Evolutionary conservation across 2,888 invertebrate genomes (phyloP).

Genomic region (Eupithecia centaureata): DNA sequence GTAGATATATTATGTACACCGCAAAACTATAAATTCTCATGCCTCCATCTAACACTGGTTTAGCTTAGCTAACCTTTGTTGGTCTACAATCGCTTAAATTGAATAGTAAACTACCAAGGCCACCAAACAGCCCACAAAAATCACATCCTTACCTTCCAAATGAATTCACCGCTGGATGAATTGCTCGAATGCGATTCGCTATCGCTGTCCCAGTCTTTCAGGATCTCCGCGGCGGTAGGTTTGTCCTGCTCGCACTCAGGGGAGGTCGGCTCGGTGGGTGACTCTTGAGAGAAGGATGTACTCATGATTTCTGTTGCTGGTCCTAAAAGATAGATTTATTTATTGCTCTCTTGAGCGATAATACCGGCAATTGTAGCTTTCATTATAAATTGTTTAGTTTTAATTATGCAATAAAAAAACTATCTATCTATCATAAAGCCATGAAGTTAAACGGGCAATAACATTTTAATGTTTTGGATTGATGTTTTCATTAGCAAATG

Average conservation of each 20-base stretch:
- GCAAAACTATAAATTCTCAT: neutral
- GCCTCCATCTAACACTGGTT: neutral
- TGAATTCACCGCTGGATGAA: slow-evolving; percentile 90
- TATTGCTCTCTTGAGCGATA: too few relatives aligned
- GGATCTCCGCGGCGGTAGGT: slow-evolving; percentile 68
- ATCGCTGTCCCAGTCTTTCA: slow-evolving; percentile 89
- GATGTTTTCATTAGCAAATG: neutral
- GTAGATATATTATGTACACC: neutral
- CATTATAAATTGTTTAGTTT: too few relatives aligned
- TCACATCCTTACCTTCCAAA: slow-evolving; percentile 86
- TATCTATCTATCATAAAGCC: too few relatives aligned
- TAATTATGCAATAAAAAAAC: too few relatives aligned
- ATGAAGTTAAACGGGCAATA: neutral
- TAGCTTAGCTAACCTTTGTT: neutral
- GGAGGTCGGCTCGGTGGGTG: slow-evolving; percentile 72
- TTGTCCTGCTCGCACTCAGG: slow-evolving; percentile 69
- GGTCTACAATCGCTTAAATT: neutral
- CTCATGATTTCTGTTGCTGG: slow-evolving; percentile 78
- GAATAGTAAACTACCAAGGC: neutral
- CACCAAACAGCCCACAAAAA: neutral
- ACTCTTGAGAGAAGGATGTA: slow-evolving; percentile 78
- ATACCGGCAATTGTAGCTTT: too few relatives aligned
- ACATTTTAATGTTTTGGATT: neutral
- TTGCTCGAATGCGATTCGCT: slow-evolving; percentile 86
- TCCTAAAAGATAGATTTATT: slow-evolving; percentile 50